Percentiles rank a stretch among this genome's conserved stretches.
These are phyloP conservation scores for Nephrotoma flavescens DNA, from an alignment of 2,888 invertebrate species.

Conservation along the genomic window DNA sequence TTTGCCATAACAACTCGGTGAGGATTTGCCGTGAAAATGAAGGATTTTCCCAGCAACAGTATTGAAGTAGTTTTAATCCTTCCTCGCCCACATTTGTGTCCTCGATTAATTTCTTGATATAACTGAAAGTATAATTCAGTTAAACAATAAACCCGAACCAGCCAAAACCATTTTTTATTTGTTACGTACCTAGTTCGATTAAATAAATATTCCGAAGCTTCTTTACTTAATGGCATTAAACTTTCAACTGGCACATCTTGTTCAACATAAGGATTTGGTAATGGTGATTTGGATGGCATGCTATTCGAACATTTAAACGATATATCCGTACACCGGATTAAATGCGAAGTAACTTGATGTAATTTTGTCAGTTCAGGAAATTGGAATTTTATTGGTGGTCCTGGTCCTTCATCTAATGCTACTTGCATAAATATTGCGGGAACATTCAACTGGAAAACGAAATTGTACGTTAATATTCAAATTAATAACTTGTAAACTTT, in stretches of 20 bases:
- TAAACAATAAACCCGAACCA: neutral
- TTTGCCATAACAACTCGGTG: conserved; percentile 83
- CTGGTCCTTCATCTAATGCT: conserved; percentile 83
- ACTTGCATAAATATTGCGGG: conserved; percentile 81
- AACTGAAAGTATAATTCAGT: conserved; percentile 34
- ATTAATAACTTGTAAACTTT: neutral
- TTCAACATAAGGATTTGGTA: conserved; percentile 65
- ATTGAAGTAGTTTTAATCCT: conserved; percentile 76
- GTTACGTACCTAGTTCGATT: conserved; percentile 56
- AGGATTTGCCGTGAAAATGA: conserved; percentile 80
- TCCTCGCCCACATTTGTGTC: conserved; percentile 89
- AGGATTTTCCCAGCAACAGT: conserved; percentile 94
- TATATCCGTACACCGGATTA: conserved; percentile 87
- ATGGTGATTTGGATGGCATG: conserved; percentile 35
- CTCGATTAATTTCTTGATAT: conserved; percentile 89
- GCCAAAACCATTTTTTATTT: neutral
- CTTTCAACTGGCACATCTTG: conserved; percentile 36
- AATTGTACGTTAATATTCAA: neutral
- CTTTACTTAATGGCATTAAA: conserved; percentile 52
- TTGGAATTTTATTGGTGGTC: conserved; percentile 89
- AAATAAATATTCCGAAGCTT: conserved; percentile 71
- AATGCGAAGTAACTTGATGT: conserved; percentile 80
- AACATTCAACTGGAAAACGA: conserved; percentile 57
- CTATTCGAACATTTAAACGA: conserved; percentile 48
- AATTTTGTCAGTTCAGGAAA: conserved; percentile 88